These are phyloP conservation scores for Ceraclea dissimilis DNA, from an alignment of 2,888 invertebrate genomes.

Conservation along the genomic window DNA sequence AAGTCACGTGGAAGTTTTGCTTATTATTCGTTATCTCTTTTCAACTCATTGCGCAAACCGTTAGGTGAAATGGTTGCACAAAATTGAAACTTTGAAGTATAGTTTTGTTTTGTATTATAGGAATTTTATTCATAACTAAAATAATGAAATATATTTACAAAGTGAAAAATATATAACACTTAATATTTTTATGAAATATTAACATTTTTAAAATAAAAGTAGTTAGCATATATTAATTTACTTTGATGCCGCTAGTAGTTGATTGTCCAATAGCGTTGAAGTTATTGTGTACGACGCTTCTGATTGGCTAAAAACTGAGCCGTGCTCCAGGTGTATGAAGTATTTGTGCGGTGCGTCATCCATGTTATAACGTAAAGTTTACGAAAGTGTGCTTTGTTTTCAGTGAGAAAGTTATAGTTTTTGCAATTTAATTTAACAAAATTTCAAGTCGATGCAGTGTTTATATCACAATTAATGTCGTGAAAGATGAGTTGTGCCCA, in stretches of 20 bases:
- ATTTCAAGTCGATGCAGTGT: background rate
- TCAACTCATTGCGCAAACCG: slow-evolving; percentile 7
- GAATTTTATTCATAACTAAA: too few species aligned
- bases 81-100: too few species aligned
- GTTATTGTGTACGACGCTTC: background rate
- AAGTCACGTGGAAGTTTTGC: background rate
- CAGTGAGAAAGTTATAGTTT: slow-evolving; percentile 30
- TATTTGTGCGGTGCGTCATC: slow-evolving; percentile 39
- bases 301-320: slow-evolving; percentile 12
- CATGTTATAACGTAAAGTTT: slow-evolving; percentile 39
- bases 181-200: too few species aligned
- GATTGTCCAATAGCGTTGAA: slow-evolving; percentile 5
- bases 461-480: slow-evolving; percentile 7
- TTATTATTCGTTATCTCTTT: slow-evolving; percentile 7
- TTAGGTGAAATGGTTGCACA: background rate
- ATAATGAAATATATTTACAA: too few species aligned
- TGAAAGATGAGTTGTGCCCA: slow-evolving; percentile 33
- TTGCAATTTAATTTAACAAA: background rate
- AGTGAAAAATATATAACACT: too few species aligned
- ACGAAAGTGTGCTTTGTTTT: slow-evolving; percentile 39
- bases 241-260: background rate
- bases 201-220: too few species aligned
- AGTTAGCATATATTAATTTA: background rate
- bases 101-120: too few species aligned
- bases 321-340: slow-evolving; percentile 8